Conservation (phyloP, 2,113 vertebrate genomes). For the Ceuthmochares aereus region DNA sequence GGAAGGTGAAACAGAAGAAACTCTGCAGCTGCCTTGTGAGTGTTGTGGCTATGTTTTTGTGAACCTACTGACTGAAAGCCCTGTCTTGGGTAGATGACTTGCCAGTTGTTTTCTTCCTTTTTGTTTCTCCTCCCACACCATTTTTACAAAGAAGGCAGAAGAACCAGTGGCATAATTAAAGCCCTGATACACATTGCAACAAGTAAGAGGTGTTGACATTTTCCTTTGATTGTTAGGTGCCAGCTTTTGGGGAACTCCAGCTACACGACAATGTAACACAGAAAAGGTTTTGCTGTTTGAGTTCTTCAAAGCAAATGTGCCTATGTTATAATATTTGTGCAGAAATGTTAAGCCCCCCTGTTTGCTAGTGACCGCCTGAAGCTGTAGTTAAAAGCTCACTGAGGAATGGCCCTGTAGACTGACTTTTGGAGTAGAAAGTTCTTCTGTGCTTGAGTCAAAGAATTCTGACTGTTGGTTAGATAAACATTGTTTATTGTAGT, state of each 20-base stretch:
- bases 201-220: not conserved
- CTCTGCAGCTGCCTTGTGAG: not conserved
- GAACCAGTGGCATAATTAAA: not conserved
- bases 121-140: not conserved
- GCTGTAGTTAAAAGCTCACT: not conserved
- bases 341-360: rapidly evolving
- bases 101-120: not conserved
- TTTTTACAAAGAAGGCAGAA: not conserved
- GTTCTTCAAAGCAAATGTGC: not conserved
- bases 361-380: not conserved
- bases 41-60: not conserved
- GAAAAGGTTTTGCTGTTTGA: not conserved
- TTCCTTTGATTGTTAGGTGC: not conserved
- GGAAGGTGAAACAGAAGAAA: not conserved
- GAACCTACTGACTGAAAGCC: not conserved
- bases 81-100: not conserved
- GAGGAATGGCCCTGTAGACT: not conserved
- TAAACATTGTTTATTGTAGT: not conserved
- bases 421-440: not conserved
- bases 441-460: not conserved
- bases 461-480: not conserved
- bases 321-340: not conserved
- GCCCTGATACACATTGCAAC: not conserved
- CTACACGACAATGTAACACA: not conserved
- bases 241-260: not conserved